These are phyloP conservation scores for Leptosomus discolor DNA, from an alignment of 2,113 vertebrate genomes.

Conservation along the genomic window DNA sequence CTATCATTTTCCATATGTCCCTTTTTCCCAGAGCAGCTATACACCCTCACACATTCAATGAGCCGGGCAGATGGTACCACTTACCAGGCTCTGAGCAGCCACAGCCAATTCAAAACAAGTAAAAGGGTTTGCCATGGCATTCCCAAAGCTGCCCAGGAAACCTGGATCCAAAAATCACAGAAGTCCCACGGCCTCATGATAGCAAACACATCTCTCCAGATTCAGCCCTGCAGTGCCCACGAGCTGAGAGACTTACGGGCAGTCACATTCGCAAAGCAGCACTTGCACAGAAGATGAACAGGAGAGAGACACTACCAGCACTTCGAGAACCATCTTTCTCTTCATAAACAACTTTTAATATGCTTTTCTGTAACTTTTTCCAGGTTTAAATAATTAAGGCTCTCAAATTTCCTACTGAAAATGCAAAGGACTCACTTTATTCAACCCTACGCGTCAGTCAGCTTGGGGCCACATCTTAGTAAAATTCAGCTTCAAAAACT, in stretches of 20 bases:
- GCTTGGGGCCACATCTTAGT: background rate
- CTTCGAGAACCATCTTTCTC: background rate
- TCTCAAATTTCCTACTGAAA: background rate
- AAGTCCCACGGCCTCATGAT: background rate
- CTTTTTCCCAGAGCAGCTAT: slow-evolving; percentile 31
- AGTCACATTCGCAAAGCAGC: background rate
- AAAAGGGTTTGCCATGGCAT: background rate
- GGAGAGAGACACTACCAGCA: background rate
- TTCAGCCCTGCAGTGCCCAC: background rate
- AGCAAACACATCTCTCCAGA: background rate
- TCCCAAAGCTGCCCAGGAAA: background rate
- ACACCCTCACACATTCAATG: background rate
- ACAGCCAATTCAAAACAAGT: background rate
- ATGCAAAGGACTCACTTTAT: background rate
- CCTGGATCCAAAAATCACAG: background rate
- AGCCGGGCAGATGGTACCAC: background rate
- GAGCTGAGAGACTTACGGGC: background rate
- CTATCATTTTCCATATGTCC: slow-evolving; percentile 56
- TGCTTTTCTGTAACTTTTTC: background rate
- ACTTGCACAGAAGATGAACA: background rate
- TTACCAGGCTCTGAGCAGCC: background rate
- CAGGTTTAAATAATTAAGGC: background rate
- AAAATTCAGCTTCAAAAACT: background rate
- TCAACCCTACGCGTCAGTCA: background rate
- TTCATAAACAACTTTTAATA: background rate